Percentiles rank a stretch among this genome's conserved stretches.
phyloP scores from a whole-genome alignment of 2,113 vertebrate species.

The Ginglymostoma cirratum region DNA sequence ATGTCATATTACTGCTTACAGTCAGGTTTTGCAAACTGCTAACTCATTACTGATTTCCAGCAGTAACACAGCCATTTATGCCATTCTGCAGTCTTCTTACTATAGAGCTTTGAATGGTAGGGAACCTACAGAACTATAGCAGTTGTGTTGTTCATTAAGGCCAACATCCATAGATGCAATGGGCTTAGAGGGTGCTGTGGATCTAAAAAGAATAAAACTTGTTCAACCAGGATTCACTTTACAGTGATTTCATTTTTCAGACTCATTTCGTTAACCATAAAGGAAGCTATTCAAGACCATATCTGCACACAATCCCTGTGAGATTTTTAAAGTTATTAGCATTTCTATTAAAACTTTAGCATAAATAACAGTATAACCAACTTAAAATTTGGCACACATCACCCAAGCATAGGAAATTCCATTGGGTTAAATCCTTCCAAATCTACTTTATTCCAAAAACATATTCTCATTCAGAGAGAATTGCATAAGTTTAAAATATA shows the following conservation, averaged over 20 bases:
- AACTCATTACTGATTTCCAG: background rate
- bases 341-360: background rate
- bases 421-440: background rate
- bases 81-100: background rate
- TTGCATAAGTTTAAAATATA: background rate
- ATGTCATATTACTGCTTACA: background rate
- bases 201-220: background rate
- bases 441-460: background rate
- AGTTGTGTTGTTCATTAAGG: background rate
- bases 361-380: background rate
- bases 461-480: background rate
- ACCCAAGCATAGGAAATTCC: background rate
- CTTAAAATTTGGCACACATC: background rate
- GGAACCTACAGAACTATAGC: background rate
- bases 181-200: background rate
- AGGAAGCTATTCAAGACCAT: background rate
- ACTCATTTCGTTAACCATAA: background rate
- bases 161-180: background rate
- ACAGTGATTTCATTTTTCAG: background rate
- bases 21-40: background rate
- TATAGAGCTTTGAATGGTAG: background rate
- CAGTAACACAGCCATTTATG: background rate
- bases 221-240: background rate
- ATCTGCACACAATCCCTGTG: background rate
- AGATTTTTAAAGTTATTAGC: background rate